Evolutionary conservation across 2,888 invertebrate species (phyloP), one percentile per base, ranked within the genome.

Genomic region (Syrphus vitripennis): DNA sequence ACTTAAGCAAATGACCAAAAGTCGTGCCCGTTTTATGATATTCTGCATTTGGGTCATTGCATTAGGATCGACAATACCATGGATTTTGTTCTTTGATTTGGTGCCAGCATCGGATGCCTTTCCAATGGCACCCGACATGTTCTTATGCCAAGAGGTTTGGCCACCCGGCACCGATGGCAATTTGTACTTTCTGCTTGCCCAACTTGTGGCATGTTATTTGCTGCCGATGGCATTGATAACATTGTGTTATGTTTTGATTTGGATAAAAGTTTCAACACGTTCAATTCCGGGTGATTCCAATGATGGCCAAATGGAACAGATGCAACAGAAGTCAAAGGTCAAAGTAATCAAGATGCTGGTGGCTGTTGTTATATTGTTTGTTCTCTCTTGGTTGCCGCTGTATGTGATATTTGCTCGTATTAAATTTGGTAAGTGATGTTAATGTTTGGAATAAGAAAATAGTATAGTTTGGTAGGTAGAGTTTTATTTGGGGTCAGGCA

Each of bases 331-430:
- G 92, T 98, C 98, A 53, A 98, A 98, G 93, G 97, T 98, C 45
- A 98, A 98, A 92, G 98, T 98, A 53, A 96, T 98, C 24, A 98
- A 98, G 93, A 98, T 98, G 98, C 93, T 98, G 81, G 96, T 98
- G 0, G 97, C 96, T 19, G 98, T 98, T 40, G 97, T 98, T 21
- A 96, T 98, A 75, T 93, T 98, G n/a, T 98, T 98, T 92, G 97
- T 98, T 0, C 93, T 98, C 3, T 98, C 98, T 40, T 98, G 98
- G 98, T 93, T 98, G 90, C 98, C 98, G 0, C 94, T 98, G 42
- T 98, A 98, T 93, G 95, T 96, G 26, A 97, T 98, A 90, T 97
- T 97, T 91, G 96, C 98, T 0, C 94, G 97, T 89, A 95, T 98
- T 89, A 97, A 98, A 91, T 94, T 97, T 21, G 96, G 96, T 57